Evolutionary conservation across 2,113 vertebrate species (phyloP), one percentile per base, ranked within the genome.

Genomic region (Myodes glareolus): DNA sequence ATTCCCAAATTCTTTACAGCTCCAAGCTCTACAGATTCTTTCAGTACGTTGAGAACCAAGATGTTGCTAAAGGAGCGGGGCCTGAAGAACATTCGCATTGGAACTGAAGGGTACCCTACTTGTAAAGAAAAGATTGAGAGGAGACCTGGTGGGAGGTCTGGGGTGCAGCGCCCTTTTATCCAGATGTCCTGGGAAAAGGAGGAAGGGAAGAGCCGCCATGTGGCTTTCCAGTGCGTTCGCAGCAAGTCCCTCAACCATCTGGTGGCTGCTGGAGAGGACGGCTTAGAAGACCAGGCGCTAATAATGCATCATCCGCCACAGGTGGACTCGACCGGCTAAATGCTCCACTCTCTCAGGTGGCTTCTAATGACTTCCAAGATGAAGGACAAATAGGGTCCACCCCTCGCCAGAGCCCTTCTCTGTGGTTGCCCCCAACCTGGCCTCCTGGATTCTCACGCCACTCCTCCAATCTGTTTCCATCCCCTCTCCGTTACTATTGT

Each of bases 141-240:
- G 98, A 97, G 99, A 81, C 98, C 99, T 0, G 99, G 99, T 0
- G 99, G 99, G 0, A 98, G 98, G 17, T 99, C 99, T 0, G 99
- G 99, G 89, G 99, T 99, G 0, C 99, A 99, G 88, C 95, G 99
- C 1, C 99, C 99, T 0, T 99, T 99, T 97, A 99, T 99, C 97
- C 99, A 99, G 98, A 99, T 99, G 98, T 99, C 99, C 0, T 99
- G 99, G 99, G 99, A 99, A 45, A 99, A 99, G 98, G 99, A 99
- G 47, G 99, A 99, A 91, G 99, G 99, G 12, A 99, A 99, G 95
- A 99, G 99, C 95, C 99, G 99, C 5, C 99, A 99, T 0, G 99
- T 99, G 0, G 99, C 99, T 94, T 99, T 99, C 98, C 99, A 99
- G 95, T 99, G 99, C 0, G 99, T 99, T 0, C 98, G 99, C 36